Evolutionary conservation across 2,888 invertebrate genomes (phyloP).

Genomic region (Caenorhabditis sulstoni): DNA sequence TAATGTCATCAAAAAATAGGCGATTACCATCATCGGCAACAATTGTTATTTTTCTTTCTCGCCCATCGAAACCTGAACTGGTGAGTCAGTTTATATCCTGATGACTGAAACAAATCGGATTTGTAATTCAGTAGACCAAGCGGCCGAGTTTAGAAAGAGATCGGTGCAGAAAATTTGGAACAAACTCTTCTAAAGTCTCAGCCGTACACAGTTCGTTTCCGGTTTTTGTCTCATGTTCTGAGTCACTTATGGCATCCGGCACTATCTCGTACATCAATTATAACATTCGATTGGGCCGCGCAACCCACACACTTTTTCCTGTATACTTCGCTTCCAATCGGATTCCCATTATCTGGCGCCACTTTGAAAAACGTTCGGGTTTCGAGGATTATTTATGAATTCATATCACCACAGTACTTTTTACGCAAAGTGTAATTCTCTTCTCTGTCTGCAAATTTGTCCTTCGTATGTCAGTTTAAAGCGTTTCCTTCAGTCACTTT

Average conservation of each 20-base stretch:
- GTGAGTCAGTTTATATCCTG: constrained; percentile 39
- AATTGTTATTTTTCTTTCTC: constrained; percentile 47
- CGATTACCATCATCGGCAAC: constrained; percentile 47
- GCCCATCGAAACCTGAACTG: constrained; percentile 38
- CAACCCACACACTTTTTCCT: constrained; percentile 36
- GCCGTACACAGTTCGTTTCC: constrained; percentile 48
- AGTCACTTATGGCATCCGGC: constrained; percentile 32
- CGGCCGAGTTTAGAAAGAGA: constrained; percentile 44
- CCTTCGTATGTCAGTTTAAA: no score
- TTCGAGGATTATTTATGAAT: no score
- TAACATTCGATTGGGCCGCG: constrained; percentile 27
- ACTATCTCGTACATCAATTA: constrained; percentile 56
- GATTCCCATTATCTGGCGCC: neutral
- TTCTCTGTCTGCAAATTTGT: no score
- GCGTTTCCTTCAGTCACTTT: no score
- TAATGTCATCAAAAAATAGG: constrained; percentile 47
- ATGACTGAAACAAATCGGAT: constrained; percentile 48
- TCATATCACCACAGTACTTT: no score
- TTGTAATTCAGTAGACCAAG: neutral
- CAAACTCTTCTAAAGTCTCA: constrained; percentile 35
- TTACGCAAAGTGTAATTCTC: no score
- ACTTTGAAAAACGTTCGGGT: neutral
- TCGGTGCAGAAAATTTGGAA: constrained; percentile 34
- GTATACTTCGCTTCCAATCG: constrained; percentile 40
- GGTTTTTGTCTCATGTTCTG: constrained; percentile 49